Conservation (phyloP, 1,140 invertebrate genomes). For the Drosophila nannoptera region DNA sequence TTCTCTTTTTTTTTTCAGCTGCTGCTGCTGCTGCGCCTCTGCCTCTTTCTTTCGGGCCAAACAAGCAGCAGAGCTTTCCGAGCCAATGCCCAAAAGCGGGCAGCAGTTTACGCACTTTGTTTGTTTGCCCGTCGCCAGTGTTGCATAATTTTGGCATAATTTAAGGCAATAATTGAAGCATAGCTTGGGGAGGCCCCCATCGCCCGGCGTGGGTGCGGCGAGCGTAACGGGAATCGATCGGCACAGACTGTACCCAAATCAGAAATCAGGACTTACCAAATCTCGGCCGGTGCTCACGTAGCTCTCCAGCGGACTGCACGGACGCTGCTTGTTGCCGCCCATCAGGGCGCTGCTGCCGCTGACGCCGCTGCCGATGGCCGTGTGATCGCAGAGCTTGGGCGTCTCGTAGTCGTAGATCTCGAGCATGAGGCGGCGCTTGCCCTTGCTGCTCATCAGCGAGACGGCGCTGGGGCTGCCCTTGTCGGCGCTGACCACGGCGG, state of each 20-base stretch:
- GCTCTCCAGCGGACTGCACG: conserved; percentile 87
- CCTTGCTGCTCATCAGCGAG: conserved; percentile 70
- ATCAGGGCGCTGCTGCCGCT: conserved; percentile 79
- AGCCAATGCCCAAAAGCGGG: conserved; percentile 38
- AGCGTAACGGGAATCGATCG: too few relatives aligned
- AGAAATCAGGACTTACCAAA: conserved; percentile 75
- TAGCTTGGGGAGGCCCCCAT: not conserved
- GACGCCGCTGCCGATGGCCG: conserved; percentile 85
- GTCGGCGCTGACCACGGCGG: conserved; percentile 55
- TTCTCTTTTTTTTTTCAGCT: not conserved
- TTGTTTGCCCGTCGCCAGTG: not conserved
- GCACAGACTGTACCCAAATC: not conserved
- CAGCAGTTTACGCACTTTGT: conserved; percentile 27
- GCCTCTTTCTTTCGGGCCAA: conserved; percentile 1
- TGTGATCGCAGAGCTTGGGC: conserved; percentile 89
- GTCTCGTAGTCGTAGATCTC: conserved; percentile 87
- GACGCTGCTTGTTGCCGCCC: conserved; percentile 82
- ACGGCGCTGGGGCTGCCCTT: conserved; percentile 50
- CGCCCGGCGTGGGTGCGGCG: too few relatives aligned
- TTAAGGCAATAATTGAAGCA: conserved; percentile 1
- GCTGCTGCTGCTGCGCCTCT: conserved; percentile 1
- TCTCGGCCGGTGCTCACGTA: conserved; percentile 86
- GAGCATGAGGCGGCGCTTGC: conserved; percentile 73
- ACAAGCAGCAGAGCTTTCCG: conserved; percentile 29
- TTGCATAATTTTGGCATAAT: conserved; percentile 35